phyloP scores from a whole-genome alignment of 2,888 invertebrate species.

The Invenusta paracnida region DNA sequence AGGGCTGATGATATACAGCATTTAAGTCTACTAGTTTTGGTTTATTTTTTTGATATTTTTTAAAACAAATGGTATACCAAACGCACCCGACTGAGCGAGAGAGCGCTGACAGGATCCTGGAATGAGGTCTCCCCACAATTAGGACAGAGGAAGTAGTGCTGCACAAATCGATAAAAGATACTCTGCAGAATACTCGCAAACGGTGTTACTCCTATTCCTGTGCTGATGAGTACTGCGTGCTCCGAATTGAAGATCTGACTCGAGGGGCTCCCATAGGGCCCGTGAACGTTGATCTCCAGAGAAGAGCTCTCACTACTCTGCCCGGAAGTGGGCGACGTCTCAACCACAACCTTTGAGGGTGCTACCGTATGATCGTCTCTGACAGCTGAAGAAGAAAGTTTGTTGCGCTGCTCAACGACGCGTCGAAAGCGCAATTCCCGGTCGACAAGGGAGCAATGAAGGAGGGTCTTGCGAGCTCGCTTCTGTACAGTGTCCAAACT shows the following conservation, averaged over 20 bases:
- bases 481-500: neutral
- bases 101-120: neutral
- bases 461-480: neutral
- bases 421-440: neutral
- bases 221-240: conserved; percentile 86
- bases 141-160: neutral
- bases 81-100: neutral
- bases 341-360: neutral
- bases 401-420: neutral
- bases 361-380: neutral
- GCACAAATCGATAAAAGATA: conserved; percentile 67
- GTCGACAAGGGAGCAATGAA: neutral
- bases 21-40: too few relatives aligned
- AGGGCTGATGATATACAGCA: too few relatives aligned
- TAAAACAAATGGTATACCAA: too few relatives aligned
- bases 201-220: conserved; percentile 92
- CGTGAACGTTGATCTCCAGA: neutral
- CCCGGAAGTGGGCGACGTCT: too few relatives aligned
- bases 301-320: too few relatives aligned
- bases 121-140: neutral
- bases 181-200: conserved; percentile 89
- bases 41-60: too few relatives aligned
- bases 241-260: conserved; percentile 88
- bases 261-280: conserved; percentile 53
- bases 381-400: neutral